Conservation (phyloP, 2,797 vertebrate genomes). For the Dryobates pubescens region DNA sequence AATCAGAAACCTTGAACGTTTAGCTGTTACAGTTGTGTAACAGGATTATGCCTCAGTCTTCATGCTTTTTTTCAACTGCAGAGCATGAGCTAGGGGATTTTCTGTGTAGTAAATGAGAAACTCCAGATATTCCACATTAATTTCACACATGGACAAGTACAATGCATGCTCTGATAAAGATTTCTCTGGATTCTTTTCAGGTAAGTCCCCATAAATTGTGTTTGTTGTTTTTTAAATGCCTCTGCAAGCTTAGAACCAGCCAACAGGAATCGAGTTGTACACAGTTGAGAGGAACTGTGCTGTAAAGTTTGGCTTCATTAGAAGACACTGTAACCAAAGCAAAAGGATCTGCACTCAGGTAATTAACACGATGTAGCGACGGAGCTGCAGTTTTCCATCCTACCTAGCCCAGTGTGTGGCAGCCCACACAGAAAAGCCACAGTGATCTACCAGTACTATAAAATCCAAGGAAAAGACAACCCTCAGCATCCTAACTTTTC, state of each 20-base stretch:
- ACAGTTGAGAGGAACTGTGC: neutral
- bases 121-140: neutral
- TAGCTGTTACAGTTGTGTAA: neutral
- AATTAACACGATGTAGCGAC: neutral
- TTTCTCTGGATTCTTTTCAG: neutral
- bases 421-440: neutral
- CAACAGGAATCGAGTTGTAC: neutral
- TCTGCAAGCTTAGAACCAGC: neutral
- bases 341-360: neutral
- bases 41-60: neutral
- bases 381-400: neutral
- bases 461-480: neutral
- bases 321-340: neutral
- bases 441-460: neutral
- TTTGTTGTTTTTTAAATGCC: neutral
- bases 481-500: neutral
- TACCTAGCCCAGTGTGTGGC: neutral
- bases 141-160: neutral
- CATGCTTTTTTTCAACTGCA: neutral
- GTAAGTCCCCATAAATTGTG: neutral
- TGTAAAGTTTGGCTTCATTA: neutral
- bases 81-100: neutral
- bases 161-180: neutral
- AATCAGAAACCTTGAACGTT: conserved; percentile 24
- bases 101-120: neutral